Conservation (phyloP, 2,113 vertebrate species). For the Dinomys branickii region DNA sequence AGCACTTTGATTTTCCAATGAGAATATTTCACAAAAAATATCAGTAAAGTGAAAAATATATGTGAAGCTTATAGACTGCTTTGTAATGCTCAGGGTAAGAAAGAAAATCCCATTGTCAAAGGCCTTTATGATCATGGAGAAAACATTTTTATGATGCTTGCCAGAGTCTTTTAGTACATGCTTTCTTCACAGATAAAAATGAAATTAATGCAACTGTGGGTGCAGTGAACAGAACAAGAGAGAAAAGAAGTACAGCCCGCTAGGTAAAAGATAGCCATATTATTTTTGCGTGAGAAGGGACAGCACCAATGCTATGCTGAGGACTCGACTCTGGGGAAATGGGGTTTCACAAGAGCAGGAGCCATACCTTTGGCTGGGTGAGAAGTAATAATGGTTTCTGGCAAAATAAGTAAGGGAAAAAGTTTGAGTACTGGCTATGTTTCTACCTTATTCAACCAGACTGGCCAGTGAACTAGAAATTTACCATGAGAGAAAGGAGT, state of each 20-base stretch:
- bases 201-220: not conserved
- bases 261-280: not conserved
- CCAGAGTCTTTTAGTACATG: not conserved
- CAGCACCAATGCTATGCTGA: no score
- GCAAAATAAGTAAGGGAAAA: not conserved
- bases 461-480: not conserved
- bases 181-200: not conserved
- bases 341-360: not conserved
- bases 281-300: not conserved
- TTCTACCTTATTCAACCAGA: not conserved
- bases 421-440: not conserved
- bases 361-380: not conserved
- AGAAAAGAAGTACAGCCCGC: not conserved
- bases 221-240: not conserved
- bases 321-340: not conserved
- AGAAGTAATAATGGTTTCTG: not conserved
- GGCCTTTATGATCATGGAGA: not conserved
- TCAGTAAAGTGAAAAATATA: not conserved
- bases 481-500: not conserved
- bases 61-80: not conserved
- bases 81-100: not conserved
- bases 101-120: constrained; percentile 1
- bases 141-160: not conserved
- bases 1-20: not conserved
- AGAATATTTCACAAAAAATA: constrained; percentile 9